Evolutionary conservation across 2,113 vertebrate species (phyloP).

Genomic region (Limanda limanda): DNA sequence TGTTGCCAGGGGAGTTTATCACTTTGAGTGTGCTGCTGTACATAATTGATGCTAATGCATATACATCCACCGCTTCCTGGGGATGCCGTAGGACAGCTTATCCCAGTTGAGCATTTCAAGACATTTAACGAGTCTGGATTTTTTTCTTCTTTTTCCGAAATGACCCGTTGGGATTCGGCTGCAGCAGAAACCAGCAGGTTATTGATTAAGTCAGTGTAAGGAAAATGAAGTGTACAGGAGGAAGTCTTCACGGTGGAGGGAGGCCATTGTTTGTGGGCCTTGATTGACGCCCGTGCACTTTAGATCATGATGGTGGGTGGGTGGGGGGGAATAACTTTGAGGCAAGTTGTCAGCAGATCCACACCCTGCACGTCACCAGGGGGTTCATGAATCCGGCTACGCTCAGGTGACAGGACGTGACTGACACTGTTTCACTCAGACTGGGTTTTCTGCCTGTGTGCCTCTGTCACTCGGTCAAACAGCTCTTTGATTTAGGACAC

Average conservation of each 20-base stretch:
- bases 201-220: slow-evolving; percentile 52
- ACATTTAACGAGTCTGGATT: slow-evolving; percentile 31
- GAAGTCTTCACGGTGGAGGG: slow-evolving; percentile 32
- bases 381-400: slow-evolving; percentile 15
- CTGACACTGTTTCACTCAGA: slow-evolving; percentile 49
- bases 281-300: slow-evolving; percentile 18
- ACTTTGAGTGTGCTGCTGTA: slow-evolving; percentile 56
- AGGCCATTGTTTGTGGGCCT: slow-evolving; percentile 37
- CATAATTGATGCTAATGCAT: slow-evolving; percentile 67
- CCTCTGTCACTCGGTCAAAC: slow-evolving; percentile 53
- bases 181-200: slow-evolving; percentile 32
- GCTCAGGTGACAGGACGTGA: slow-evolving; percentile 34
- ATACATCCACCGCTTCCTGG: slow-evolving; percentile 46
- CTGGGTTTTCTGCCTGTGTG: slow-evolving; percentile 37
- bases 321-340: slow-evolving; percentile 1
- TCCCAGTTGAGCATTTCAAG: slow-evolving; percentile 40
- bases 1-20: slow-evolving; percentile 31
- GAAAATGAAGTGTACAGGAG: slow-evolving; percentile 35
- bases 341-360: slow-evolving; percentile 22
- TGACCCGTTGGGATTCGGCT: slow-evolving; percentile 40
- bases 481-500: slow-evolving; percentile 69
- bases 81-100: slow-evolving; percentile 35
- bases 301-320: not conserved
- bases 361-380: not conserved
- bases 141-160: slow-evolving; percentile 41